phyloP scores from a whole-genome alignment of 2,797 vertebrate species.

The Epinephelus awoara region DNA sequence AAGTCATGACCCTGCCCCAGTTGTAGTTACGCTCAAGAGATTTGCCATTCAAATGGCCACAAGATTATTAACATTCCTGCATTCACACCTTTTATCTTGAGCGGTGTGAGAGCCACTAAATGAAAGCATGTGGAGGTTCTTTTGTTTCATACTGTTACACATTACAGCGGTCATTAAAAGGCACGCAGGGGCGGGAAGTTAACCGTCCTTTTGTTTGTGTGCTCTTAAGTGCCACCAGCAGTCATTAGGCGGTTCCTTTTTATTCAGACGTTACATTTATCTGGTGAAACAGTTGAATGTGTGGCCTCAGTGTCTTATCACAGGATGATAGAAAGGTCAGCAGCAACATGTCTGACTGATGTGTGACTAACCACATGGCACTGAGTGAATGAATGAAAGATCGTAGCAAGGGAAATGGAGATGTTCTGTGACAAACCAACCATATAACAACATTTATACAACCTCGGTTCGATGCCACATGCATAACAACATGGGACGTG shows the following conservation, averaged over 20 bases:
- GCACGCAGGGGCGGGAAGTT: neutral
- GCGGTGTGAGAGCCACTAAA: neutral
- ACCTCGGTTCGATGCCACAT: neutral
- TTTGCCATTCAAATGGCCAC: conserved; percentile 5
- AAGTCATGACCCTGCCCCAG: neutral
- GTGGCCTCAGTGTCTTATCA: neutral
- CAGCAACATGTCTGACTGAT: neutral
- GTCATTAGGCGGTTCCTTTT: neutral
- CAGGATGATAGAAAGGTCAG: conserved; percentile 11
- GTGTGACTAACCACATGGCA: neutral
- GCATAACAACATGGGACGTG: neutral
- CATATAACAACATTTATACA: neutral
- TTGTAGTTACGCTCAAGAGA: neutral
- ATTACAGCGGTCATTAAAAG: neutral
- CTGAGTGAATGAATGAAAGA: neutral
- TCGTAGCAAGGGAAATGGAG: neutral
- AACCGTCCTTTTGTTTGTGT: neutral
- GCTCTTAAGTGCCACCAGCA: neutral
- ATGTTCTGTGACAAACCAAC: neutral
- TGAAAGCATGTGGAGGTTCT: neutral
- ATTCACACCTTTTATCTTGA: neutral
- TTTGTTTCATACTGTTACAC: neutral
- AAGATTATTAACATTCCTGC: neutral
- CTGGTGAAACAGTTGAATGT: neutral
- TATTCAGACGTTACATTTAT: neutral